Evolutionary conservation across 2,113 vertebrate species (phyloP), one percentile per base, ranked within the genome.

Genomic region (Crocuta crocuta): DNA sequence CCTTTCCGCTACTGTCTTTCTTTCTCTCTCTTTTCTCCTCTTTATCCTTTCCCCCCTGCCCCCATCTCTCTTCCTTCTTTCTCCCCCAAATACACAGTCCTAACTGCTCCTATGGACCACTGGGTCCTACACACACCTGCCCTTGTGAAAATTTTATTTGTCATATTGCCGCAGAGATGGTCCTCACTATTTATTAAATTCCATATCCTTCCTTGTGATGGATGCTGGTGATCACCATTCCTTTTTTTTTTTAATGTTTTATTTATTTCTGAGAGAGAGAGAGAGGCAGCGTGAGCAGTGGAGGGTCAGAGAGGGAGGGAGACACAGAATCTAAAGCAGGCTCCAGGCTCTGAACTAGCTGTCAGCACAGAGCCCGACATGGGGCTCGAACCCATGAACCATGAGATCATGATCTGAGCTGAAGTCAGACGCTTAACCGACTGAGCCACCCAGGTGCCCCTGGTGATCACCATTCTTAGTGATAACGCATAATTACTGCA

Each of bases 171-270:
- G 50, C 63, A 55, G 48, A 55, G 33, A 66, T 4, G 10, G 21
- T 39, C 12, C 43, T 15, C 5, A 6, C 1, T 1, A 5, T 31
- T 53, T 82, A 0, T 19, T 13, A 50, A 66, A 58, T 1, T 15
- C 21, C 55, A 39, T 1, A 4, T 19, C 43, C 0, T 43, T 73
- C 63, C 81, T 61, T 19, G 1, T 23, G 10, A 17, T 10, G n/a
- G 13, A 71, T 11, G 4, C 7, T 7, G n/a, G 39, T 33, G 55
- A 11, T 10, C 39, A 39, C 39, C 39, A 39, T 39, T 39, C 39
- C 39, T 39, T 39, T 39, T 39, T 39, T 39, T 39, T 39, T 39
- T 39, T 39, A 39, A 39, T 39, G 39, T 39, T 39, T 39, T 39
- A 39, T 39, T 39, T 39, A 39, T 39, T 39, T 39, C 39, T 39